Evolutionary conservation across 2,888 invertebrate genomes (phyloP), one percentile per base, ranked within the genome.

Genomic region (Griposia aprilina): DNA sequence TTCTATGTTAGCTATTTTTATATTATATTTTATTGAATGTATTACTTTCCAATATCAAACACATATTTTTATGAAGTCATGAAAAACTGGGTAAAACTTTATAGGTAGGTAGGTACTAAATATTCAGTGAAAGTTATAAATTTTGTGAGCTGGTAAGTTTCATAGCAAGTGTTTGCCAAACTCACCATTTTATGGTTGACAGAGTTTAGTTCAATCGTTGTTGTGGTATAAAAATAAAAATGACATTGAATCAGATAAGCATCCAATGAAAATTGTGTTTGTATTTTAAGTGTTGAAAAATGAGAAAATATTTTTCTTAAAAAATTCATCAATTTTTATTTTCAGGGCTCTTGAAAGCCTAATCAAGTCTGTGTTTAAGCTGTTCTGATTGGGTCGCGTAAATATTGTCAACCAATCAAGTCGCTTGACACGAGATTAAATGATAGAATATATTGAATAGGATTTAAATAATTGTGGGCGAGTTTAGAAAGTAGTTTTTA

Each of bases 101-200:
- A 41, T 68, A 81, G 57, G 10, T 65, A 63, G 17, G 41, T 76
- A 20, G 17, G 11, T 62, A 23, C n/a, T n/a, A 59, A 59, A 81
- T 67, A 23, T 71, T 50, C 50, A 62, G 26, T 59, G 30, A 55
- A 74, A 41, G 52, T 55, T 85, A n/a, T 82, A 74, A 59, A 85
- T 62, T 67, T 67, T 81, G 63, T 65, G 68, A 75, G 59, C 52
- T 63, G 55, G 62, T 65, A 82, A 75, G 17, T 50, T 85, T 81
- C 72, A 80, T 36, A 59, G 68, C 20, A 55, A 36, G 41, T 71
- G 60, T 80, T 83, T 81, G 36, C 57, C 20, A 62, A 59, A 71
- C 36, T 62, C 45, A 36, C 45, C 26, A 67, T 74, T 74, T 82
- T 80, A 74, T 48, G 62, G 23, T 3, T 6, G 17, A 65, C 36